These are phyloP conservation scores for Mactromeris polynyma DNA, from an alignment of 2,888 invertebrate species.

Conservation along the genomic window DNA sequence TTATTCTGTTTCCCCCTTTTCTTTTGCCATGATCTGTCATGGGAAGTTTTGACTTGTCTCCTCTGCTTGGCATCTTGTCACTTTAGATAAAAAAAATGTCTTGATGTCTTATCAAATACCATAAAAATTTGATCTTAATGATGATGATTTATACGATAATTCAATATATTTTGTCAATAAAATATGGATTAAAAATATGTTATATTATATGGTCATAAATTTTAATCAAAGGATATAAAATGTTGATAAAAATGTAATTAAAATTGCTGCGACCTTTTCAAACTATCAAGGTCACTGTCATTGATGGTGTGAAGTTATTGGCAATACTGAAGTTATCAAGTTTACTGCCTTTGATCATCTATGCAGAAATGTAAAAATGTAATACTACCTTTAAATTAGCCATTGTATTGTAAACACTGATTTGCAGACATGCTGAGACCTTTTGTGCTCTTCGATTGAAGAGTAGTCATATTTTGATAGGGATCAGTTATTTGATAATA, in stretches of 20 bases:
- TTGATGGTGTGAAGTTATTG: constrained; percentile 11
- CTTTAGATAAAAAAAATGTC: too few relatives aligned
- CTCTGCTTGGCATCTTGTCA: too few relatives aligned
- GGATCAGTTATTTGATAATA: constrained; percentile 31
- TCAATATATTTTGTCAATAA: neutral
- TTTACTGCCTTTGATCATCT: neutral
- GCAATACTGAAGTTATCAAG: neutral
- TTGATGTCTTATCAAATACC: too few relatives aligned
- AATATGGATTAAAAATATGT: constrained; percentile 1
- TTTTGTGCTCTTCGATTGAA: constrained; percentile 12
- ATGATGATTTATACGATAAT: neutral
- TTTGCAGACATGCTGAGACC: constrained; percentile 25
- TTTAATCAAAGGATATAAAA: neutral
- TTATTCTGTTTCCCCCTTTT: too few relatives aligned
- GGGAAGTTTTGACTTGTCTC: too few relatives aligned
- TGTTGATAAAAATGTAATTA: constrained; percentile 5
- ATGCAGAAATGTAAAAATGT: constrained; percentile 6
- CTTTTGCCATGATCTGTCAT: too few relatives aligned
- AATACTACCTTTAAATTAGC: neutral
- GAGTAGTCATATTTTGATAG: constrained; percentile 33
- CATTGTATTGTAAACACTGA: neutral
- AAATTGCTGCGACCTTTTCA: neutral
- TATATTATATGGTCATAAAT: neutral
- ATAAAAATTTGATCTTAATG: too few relatives aligned
- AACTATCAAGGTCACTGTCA: neutral